These are phyloP conservation scores for Polia nebulosa DNA, from an alignment of 2,888 invertebrate genomes.

Conservation along the genomic window DNA sequence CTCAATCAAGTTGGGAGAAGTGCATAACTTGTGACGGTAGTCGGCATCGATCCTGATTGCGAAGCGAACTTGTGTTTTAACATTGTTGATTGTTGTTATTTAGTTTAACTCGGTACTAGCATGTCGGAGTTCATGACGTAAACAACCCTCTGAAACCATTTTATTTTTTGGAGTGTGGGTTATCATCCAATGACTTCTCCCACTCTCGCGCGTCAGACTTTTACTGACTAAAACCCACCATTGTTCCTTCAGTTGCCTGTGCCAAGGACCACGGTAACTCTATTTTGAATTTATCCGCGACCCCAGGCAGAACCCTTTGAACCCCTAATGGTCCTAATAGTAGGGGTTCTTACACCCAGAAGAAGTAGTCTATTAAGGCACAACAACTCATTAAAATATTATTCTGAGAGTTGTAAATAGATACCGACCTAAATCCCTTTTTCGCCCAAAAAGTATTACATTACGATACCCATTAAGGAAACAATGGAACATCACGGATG, in stretches of 20 bases:
- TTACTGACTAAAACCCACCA: too few species aligned
- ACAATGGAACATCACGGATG: constrained; percentile 11
- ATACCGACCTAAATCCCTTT: constrained; percentile 2
- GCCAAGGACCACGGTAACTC: too few species aligned
- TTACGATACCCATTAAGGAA: constrained; percentile 24
- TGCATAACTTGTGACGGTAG: constrained; percentile 37
- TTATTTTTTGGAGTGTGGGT: too few species aligned
- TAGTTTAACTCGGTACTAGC: neutral
- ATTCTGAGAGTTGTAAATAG: too few species aligned
- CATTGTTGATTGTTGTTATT: constrained; percentile 6
- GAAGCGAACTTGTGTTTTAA: constrained; percentile 46
- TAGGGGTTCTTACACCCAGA: too few species aligned
- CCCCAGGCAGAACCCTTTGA: neutral
- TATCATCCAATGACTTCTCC: too few species aligned
- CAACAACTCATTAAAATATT: too few species aligned
- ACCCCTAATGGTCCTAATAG: neutral
- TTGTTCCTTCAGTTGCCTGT: too few species aligned
- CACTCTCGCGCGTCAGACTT: too few species aligned
- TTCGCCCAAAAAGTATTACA: neutral
- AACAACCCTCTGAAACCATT: too few species aligned
- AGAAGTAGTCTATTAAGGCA: too few species aligned
- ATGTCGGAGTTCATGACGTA: neutral
- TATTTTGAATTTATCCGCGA: too few species aligned
- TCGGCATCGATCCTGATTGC: constrained; percentile 42
- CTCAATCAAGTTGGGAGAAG: constrained; percentile 41